Percentiles rank a stretch among this genome's conserved stretches.
phyloP scores from a whole-genome alignment of 2,888 invertebrate genomes.

The Orthosia cruda region DNA sequence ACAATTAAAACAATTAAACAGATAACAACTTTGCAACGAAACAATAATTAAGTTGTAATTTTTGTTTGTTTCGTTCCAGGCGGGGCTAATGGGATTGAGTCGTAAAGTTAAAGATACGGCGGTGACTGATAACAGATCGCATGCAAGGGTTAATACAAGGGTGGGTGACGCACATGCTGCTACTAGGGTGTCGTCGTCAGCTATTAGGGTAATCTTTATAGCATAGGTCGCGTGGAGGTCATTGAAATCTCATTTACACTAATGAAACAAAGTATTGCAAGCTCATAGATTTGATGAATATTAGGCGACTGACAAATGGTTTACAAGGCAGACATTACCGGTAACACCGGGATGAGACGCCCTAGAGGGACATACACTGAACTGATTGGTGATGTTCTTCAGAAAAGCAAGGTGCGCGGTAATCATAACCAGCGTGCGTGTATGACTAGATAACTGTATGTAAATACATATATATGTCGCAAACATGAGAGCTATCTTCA shows the following conservation, averaged over 20 bases:
- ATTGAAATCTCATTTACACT: background rate
- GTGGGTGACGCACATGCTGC: conserved; percentile 32
- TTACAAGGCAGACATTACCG: too few relatives aligned
- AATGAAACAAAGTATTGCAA: background rate
- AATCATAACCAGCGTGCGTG: too few relatives aligned
- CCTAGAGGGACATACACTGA: too few relatives aligned
- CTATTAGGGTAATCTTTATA: conserved; percentile 20
- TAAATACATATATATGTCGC: too few relatives aligned
- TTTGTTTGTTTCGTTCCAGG: conserved; percentile 79
- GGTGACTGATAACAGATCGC: conserved; percentile 53
- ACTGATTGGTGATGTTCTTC: too few relatives aligned
- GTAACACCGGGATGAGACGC: too few relatives aligned
- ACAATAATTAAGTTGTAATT: conserved; percentile 83
- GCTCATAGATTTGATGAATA: background rate
- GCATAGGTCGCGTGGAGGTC: background rate
- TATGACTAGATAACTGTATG: too few relatives aligned
- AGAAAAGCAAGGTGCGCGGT: too few relatives aligned
- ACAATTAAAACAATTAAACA: conserved; percentile 84
- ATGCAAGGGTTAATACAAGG: conserved; percentile 38
- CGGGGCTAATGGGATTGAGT: conserved; percentile 69
- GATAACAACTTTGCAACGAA: conserved; percentile 77
- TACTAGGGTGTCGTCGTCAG: conserved; percentile 11
- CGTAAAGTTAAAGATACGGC: conserved; percentile 55
- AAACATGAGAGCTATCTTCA: too few relatives aligned
- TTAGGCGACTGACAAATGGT: too few relatives aligned